Evolutionary conservation across 2,888 invertebrate genomes (phyloP), one percentile per base, ranked within the genome.

Genomic region (Latrodectus elegans): DNA sequence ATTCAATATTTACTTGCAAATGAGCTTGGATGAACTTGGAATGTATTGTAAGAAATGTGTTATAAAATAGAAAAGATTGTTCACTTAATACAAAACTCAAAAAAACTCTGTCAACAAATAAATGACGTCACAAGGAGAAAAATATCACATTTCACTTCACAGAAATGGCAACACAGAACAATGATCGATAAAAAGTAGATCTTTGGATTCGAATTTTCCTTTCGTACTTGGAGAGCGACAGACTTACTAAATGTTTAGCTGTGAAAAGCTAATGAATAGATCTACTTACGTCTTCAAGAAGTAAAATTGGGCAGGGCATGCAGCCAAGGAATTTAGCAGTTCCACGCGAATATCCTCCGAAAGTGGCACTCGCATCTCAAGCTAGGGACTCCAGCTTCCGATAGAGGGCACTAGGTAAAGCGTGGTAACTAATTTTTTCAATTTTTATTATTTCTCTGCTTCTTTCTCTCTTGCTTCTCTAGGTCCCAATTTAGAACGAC

Each of bases 271-370:
- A 65, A 71, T 55, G 78, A 78, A 72, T 73, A 82, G 74, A 78
- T 53, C 82, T 68, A 70, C 67, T 78, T 73, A 73, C 72, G 87
- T 76, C 73, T 64, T 67, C 64, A 53, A 86, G 80, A 38, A 55
- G 81, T 71, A 68, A 75, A 76, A 55, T 86, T 76, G 74, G 81
- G 72, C 65, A 49, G 72, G 88, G 88, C 88, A 88, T 60, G 15
- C n/a, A 53, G 88, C 88, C 88, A 88, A 88, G 55, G 88, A 88
- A 88, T 88, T 87, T 76, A 53, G 80, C 86, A 73, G 67, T 22
- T 73, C 65, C 22, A 22, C 15, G 22, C n/a, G 49, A 52, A 51
- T 68, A 60, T 38, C 38, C 68, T 12, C 79, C 55, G 60, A 71
- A 71, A 71, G 49, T 70, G 52, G n/a, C 17, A 22, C 68, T 71